A percentile compares a stretch with the other conserved stretches of the same genome.
phyloP scores from a whole-genome alignment of 2,797 vertebrate species.

The Chrysocyon brachyurus region DNA sequence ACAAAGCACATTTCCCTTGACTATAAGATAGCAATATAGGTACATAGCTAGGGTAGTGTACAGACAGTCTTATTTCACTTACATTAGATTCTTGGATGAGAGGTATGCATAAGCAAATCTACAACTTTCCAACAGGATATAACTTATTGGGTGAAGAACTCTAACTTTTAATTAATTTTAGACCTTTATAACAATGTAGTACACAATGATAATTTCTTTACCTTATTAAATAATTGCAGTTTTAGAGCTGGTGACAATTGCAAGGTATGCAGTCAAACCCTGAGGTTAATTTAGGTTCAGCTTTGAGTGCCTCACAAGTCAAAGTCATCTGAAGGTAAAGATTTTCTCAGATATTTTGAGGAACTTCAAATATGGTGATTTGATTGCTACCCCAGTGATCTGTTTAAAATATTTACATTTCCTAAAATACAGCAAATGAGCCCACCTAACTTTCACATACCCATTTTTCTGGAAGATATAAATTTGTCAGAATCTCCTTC shows the following conservation, averaged over 20 bases:
- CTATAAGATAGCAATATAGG: neutral
- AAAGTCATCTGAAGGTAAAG: neutral
- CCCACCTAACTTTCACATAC: neutral
- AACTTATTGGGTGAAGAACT: slow-evolving; percentile 25
- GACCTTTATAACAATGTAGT: neutral
- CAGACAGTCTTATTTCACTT: neutral
- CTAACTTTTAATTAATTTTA: slow-evolving; percentile 9
- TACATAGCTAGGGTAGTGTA: neutral
- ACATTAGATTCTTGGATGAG: neutral
- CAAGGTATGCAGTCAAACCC: neutral
- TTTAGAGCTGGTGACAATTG: neutral
- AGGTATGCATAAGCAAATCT: neutral
- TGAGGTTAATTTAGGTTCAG: slow-evolving; percentile 11
- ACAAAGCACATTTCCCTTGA: neutral
- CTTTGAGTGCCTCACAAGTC: neutral
- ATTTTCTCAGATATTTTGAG: neutral
- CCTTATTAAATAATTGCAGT: neutral
- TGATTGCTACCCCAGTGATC: neutral
- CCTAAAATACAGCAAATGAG: neutral
- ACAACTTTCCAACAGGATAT: neutral
- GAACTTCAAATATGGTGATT: neutral
- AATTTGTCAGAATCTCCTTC: neutral
- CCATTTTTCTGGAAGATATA: neutral
- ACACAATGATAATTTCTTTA: neutral
- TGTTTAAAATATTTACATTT: slow-evolving; percentile 15